Base-by-base conservation (phyloP, 2,797 vertebrate genomes). In the Sarcoramphus papa region DNA sequence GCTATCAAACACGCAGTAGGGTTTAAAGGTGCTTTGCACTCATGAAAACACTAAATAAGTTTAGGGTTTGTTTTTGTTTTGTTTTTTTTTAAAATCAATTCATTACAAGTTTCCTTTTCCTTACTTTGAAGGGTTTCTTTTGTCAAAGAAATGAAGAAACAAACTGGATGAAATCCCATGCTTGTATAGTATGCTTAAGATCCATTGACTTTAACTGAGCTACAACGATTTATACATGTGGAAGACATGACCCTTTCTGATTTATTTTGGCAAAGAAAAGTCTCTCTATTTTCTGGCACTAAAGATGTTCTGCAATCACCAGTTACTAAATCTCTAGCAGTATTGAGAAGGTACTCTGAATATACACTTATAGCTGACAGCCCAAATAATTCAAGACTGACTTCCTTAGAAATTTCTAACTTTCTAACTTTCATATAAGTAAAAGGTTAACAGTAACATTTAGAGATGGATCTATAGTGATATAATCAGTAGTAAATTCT, bases 271-370 rank as follows among this genome's bases (percentile, higher is more conserved):
- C 77, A 85, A 80, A 90, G 53, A 90, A 50, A 56, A 40, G 8
- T 64, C 18, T 62, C 16, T 84, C 4, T 0, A 6, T 41, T 76
- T 92, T 92, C 91, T 89, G 93, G 54, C 77, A 76, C 59, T 73
- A 48, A 65, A 56, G n/a, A 65, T 79, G 14, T 74, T 80, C 70
- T 80, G 10, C 41, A 73, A 33, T 85, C 45, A 70, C 10, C 75
- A 90, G 63, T 94, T 89, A 85, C 48, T 96, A 87, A 93, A 93
- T 94, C 78, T 89, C 43, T 89, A 79, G 28, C 10, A 73, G 12
- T 43, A 87, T 14, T 70, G 40, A 41, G 41, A 81, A 85, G 4
- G 12, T 48, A 53, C n/a, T 68, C 70, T 73, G 67, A 86, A 40
- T 30, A 47, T 40, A 23, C 12, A 37, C 45, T 73, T 51, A 27